These are phyloP conservation scores for Epicampocera succincta DNA, from an alignment of 2,888 invertebrate genomes.

Conservation along the genomic window DNA sequence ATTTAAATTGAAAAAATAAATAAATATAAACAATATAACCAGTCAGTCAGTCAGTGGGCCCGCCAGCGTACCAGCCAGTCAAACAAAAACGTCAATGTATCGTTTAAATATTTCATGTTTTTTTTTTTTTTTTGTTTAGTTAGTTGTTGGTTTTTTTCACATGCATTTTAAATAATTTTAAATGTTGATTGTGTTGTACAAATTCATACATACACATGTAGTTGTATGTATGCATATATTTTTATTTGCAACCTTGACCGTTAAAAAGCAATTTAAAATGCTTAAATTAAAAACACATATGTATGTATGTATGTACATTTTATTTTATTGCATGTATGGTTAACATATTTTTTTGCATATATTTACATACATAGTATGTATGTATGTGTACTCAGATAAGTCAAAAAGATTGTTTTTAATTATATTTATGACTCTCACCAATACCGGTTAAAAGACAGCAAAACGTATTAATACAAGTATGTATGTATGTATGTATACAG, in stretches of 20 bases:
- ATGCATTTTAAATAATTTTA: slow-evolving; percentile 46
- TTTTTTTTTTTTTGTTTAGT: slow-evolving; percentile 20
- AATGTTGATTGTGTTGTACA: slow-evolving; percentile 31
- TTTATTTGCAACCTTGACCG: slow-evolving; percentile 76
- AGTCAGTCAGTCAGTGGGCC: not conserved
- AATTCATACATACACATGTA: slow-evolving; percentile 10
- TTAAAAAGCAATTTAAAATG: slow-evolving; percentile 75
- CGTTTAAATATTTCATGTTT: slow-evolving; percentile 38
- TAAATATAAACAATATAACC: not conserved
- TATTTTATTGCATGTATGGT: slow-evolving; percentile 2
- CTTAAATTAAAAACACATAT: slow-evolving; percentile 44
- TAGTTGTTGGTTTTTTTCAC: slow-evolving; percentile 18
- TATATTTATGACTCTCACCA: slow-evolving; percentile 18
- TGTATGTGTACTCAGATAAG: no score
- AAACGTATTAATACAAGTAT: not conserved
- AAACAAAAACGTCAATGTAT: slow-evolving; percentile 57
- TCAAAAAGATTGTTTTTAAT: slow-evolving; percentile 15
- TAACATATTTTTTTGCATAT: slow-evolving; percentile 23
- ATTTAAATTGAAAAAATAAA: slow-evolving; percentile 7
- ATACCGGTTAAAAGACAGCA: not conserved
- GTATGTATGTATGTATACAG: no score
- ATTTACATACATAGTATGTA: no score
- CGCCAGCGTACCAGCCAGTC: slow-evolving; percentile 6
- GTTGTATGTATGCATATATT: not conserved
- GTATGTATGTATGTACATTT: slow-evolving; percentile 23